Conservation (phyloP, 2,888 invertebrate genomes). For the Calameuta filiformis region DNA sequence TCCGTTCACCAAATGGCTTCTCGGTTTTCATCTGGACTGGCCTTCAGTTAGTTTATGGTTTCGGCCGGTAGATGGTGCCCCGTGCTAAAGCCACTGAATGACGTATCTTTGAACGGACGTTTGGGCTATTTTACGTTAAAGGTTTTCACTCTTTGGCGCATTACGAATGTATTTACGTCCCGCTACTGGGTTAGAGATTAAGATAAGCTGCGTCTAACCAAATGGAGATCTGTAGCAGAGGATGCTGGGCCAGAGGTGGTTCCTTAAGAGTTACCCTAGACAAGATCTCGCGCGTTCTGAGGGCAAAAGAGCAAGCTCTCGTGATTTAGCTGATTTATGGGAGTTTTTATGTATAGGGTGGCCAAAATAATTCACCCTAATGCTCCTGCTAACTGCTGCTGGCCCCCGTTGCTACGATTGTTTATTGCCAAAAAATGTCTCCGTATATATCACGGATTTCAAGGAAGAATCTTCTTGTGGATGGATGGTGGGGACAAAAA, state of each 20-base stretch:
- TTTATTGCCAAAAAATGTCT: constrained; percentile 57
- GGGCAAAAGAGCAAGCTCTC: constrained; percentile 36
- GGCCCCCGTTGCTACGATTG: constrained; percentile 47
- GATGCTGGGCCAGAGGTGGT: constrained; percentile 33
- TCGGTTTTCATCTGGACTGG: neutral
- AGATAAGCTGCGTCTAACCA: constrained; percentile 30
- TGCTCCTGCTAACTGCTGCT: constrained; percentile 60
- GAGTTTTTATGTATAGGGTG: constrained; percentile 56
- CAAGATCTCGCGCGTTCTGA: constrained; percentile 41
- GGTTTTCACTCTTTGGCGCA: neutral
- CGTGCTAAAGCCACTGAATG: neutral
- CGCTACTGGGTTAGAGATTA: constrained; percentile 16
- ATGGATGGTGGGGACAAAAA: neutral
- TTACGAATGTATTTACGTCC: neutral
- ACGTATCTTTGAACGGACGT: neutral
- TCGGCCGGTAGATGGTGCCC: neutral
- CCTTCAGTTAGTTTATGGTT: constrained; percentile 25
- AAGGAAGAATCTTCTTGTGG: neutral
- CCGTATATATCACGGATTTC: constrained; percentile 31
- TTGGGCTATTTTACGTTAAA: neutral
- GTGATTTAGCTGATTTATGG: constrained; percentile 60
- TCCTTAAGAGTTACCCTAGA: constrained; percentile 38
- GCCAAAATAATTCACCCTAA: constrained; percentile 64
- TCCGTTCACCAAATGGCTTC: neutral
- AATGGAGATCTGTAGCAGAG: constrained; percentile 44